These are phyloP conservation scores for Arenaria interpres DNA, from an alignment of 2,113 vertebrate species.

Conservation along the genomic window DNA sequence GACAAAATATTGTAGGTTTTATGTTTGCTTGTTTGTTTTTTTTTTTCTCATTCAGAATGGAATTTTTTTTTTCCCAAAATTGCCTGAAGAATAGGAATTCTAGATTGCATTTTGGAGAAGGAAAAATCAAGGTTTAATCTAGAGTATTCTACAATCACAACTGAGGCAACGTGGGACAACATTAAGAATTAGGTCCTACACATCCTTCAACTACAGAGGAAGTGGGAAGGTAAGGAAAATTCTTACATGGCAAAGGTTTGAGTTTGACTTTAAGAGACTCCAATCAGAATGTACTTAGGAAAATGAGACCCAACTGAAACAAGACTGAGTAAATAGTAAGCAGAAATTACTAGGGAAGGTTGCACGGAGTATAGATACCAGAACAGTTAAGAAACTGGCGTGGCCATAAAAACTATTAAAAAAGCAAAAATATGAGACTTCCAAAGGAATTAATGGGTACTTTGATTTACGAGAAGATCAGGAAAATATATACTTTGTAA, in stretches of 20 bases:
- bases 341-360: not conserved
- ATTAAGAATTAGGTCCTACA: not conserved
- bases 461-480: not conserved
- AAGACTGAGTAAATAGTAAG: not conserved
- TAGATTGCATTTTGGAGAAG: not conserved
- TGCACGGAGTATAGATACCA: not conserved
- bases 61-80: not conserved
- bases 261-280: not conserved
- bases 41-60: not conserved
- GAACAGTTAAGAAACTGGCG: not conserved
- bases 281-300: not conserved
- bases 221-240: not conserved
- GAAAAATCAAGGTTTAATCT: not conserved
- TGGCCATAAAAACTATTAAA: not conserved
- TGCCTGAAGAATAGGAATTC: not conserved
- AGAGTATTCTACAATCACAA: not conserved
- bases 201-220: not conserved
- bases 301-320: not conserved
- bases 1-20: not conserved
- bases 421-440: not conserved
- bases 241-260: not conserved
- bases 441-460: not conserved
- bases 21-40: not conserved
- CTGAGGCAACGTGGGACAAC: not conserved
- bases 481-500: not conserved